phyloP scores from a whole-genome alignment of 2,113 vertebrate genomes.

The Ceyx margarethae region DNA sequence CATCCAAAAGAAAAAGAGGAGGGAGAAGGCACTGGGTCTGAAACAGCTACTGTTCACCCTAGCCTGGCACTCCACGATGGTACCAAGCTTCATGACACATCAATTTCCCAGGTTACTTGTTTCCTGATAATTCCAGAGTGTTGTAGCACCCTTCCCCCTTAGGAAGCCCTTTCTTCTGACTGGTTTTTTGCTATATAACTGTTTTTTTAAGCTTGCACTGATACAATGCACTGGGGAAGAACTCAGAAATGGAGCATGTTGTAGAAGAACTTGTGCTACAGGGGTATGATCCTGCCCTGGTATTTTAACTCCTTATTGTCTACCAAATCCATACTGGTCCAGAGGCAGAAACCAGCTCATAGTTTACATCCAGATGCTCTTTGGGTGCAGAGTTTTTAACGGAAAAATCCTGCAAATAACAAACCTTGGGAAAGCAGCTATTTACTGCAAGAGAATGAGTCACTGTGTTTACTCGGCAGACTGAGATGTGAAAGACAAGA shows the following conservation, averaged over 20 bases:
- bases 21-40: background rate
- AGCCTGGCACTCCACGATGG: fast-evolving
- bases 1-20: background rate
- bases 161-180: background rate
- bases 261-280: background rate
- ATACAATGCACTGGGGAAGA: background rate
- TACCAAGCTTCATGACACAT: background rate
- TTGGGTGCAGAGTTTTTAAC: background rate
- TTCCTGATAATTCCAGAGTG: background rate
- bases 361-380: background rate
- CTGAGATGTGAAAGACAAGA: background rate
- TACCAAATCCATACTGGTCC: background rate
- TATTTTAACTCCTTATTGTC: background rate
- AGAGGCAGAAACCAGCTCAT: background rate
- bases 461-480: constrained; percentile 1
- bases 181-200: background rate
- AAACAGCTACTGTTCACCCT: background rate
- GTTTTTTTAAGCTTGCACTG: background rate
- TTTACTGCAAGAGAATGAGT: background rate
- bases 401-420: background rate
- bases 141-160: background rate
- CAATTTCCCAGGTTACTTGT: background rate
- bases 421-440: background rate
- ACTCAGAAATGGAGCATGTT: fast-evolving
- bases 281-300: background rate